Base-by-base conservation (phyloP, 2,888 invertebrate genomes). In the Lithophane semibrunnea region DNA sequence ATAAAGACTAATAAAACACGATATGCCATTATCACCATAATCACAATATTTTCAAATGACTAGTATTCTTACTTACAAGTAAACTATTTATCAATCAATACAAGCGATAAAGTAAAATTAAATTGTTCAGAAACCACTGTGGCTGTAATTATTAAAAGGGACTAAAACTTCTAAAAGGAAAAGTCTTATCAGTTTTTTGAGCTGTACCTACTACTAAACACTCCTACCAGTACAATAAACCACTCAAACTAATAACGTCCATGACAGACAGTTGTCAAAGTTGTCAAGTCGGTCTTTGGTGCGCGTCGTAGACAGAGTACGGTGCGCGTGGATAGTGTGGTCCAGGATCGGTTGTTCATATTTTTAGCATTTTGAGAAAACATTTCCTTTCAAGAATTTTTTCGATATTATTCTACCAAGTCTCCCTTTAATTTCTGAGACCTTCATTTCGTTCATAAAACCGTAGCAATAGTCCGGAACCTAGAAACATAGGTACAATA, bases 1-100 rank as follows among this genome's bases (percentile, higher is more conserved):
- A 95, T 91, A 90, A 95, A 92, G 89, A 96, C 91, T 92, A 96
- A 90, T 88, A 96, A 88, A 90, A 94, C 91, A 88, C 93, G 94
- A 93, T 94, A 95, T 89, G 93, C 93, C 95, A 96, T 95, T 93
- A 93, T 91, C 89, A 92, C 89, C 90, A 90, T 92, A 85, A 92
- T 92, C 92, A 92, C 92, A 92, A 92, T 92, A 90, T 91, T 92
- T 89, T 89, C 83, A 89, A 87, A 90, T 90, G 92, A 92, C 92
- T 92, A 93, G 88, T 88, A 88, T 77, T 85, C 75, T 79, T 85
- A 89, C 64, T 68, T 83, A 83, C 67, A 72, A 82, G 73, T 73
- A 79, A 82, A 77, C 60, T 76, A 82, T 67, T 66, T 70, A 80
- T 64, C 70, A 79, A 72, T 77, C 47, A 77, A 73, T 65, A 66